Percentiles rank a stretch among this genome's conserved stretches.
phyloP scores from a whole-genome alignment of 2,113 vertebrate genomes.

The Phalacrocorax aristotelis region DNA sequence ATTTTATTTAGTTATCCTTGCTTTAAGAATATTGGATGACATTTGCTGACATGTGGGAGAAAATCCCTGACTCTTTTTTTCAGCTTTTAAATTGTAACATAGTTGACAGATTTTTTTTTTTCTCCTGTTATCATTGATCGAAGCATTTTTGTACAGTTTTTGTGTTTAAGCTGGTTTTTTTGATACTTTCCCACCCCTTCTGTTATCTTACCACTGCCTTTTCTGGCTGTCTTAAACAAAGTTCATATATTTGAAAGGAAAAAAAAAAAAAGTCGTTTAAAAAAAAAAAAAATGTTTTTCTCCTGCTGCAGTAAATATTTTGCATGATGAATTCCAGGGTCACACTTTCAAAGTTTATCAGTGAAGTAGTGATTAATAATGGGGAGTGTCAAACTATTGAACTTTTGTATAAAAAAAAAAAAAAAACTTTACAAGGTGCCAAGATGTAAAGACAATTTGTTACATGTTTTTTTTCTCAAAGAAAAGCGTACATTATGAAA shows the following conservation, averaged over 20 bases:
- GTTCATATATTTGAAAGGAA: constrained; percentile 79
- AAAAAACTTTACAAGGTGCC: constrained; percentile 92
- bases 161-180: constrained; percentile 78
- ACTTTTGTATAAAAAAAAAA: constrained; percentile 87
- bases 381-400: constrained; percentile 89
- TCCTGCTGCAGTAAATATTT: constrained; percentile 85
- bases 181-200: constrained; percentile 84
- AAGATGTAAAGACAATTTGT: constrained; percentile 96
- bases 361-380: constrained; percentile 89
- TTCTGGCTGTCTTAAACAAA: constrained; percentile 83
- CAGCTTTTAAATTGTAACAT: constrained; percentile 94
- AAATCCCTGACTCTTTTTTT: constrained; percentile 77
- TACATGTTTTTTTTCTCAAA: constrained; percentile 80
- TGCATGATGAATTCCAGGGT: constrained; percentile 91
- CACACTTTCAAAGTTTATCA: constrained; percentile 84
- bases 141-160: constrained; percentile 91
- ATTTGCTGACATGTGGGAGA: constrained; percentile 84
- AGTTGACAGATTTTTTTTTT: constrained; percentile 85
- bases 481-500: constrained; percentile 77
- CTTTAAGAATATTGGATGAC: constrained; percentile 86
- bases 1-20: constrained; percentile 91
- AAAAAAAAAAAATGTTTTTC: constrained; percentile 74
- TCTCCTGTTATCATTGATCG: constrained; percentile 82
- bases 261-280: constrained; percentile 75
- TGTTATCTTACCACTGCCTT: constrained; percentile 86